A percentile compares a stretch with the other conserved stretches of the same genome.
Evolutionary conservation across 2,797 vertebrate genomes (phyloP).

Genomic region (Oceanodroma leucorhoa): DNA sequence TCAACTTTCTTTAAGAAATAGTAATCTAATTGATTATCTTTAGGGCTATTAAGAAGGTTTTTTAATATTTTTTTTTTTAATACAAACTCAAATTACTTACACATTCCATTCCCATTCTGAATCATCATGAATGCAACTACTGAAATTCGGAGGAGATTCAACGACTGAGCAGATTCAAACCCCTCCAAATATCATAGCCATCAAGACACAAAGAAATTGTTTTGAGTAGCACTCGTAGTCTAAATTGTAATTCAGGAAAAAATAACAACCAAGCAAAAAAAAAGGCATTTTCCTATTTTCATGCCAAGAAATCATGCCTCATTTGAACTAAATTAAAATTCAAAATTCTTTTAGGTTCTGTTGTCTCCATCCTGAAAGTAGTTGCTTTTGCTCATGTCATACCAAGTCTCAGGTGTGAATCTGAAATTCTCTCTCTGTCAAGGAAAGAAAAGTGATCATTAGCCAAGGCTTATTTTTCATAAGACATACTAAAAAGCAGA

Average conservation of each 20-base stretch:
- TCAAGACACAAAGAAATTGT: neutral
- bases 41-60: neutral
- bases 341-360: neutral
- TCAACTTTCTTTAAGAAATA: neutral
- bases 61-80: neutral
- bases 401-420: neutral
- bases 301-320: neutral
- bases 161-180: neutral
- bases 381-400: neutral
- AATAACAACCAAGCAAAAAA: neutral
- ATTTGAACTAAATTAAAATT: neutral
- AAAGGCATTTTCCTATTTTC: neutral
- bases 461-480: neutral
- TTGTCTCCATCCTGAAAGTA: neutral
- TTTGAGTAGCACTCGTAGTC: neutral
- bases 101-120: neutral
- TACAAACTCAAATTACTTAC: neutral
- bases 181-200: neutral
- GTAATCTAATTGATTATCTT: neutral
- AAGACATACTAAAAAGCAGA: neutral
- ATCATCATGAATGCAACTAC: neutral
- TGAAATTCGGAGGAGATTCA: neutral
- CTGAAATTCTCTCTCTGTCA: neutral
- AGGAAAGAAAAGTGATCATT: neutral
- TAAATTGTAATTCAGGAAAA: neutral